Evolutionary conservation across 1,140 invertebrate species (phyloP).

Genomic region (Drusus annulatus): DNA sequence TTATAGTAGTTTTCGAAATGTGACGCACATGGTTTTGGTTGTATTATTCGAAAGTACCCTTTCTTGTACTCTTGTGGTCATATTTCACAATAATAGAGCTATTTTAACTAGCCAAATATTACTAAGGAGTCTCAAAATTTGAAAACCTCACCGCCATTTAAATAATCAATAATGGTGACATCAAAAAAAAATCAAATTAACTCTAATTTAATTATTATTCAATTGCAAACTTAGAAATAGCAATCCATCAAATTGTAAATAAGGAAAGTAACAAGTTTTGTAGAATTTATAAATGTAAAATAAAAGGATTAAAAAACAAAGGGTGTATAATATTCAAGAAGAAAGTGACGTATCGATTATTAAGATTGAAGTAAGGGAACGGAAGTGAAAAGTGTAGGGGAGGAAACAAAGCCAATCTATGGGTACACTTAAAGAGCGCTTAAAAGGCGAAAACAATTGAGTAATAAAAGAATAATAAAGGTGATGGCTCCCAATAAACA

Average conservation of each 20-base stretch:
- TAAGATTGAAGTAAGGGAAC: neutral
- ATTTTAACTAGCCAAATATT: no score
- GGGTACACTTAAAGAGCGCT: constrained; percentile 48
- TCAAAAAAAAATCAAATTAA: no score
- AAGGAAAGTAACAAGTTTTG: neutral
- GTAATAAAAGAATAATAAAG: constrained; percentile 59
- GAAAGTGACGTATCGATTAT: neutral
- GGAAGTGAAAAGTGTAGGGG: neutral
- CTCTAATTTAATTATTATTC: neutral
- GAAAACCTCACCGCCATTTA: no score
- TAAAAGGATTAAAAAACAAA: constrained; percentile 9
- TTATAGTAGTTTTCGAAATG: no score
- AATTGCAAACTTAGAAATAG: constrained; percentile 34
- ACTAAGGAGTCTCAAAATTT: no score
- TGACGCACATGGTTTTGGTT: no score
- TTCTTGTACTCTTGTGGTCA: no score
- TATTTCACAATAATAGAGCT: no score
- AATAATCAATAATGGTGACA: no score
- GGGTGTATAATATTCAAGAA: neutral
- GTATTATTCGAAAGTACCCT: no score
- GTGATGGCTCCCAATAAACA: constrained; percentile 57
- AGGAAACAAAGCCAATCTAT: constrained; percentile 55
- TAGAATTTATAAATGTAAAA: constrained; percentile 1
- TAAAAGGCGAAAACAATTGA: constrained; percentile 59
- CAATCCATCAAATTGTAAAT: constrained; percentile 49